A percentile compares a stretch with the other conserved stretches of the same genome.
Conservation (phyloP, 2,113 vertebrate species). For the Colossoma macropomum region DNA sequence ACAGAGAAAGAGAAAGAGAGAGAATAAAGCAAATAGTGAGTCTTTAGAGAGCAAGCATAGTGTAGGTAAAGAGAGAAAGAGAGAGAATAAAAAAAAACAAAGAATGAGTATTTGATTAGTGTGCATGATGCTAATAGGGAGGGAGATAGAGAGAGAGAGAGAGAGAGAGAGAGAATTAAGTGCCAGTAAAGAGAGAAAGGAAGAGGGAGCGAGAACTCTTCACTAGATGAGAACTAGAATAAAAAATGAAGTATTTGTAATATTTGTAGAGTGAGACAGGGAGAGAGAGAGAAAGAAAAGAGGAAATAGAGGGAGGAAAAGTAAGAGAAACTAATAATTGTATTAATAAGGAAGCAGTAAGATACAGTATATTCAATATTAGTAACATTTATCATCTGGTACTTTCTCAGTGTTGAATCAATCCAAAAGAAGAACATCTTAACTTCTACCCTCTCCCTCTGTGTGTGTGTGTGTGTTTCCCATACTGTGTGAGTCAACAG, state of each 20-base stretch:
- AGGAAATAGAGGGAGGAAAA: background rate
- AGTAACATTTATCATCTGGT: no score
- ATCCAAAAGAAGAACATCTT: no score
- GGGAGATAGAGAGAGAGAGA: background rate
- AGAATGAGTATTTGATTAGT: no score
- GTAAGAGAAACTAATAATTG: background rate
- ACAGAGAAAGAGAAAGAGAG: no score
- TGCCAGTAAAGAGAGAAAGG: background rate
- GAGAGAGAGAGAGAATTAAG: background rate
- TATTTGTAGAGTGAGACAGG: background rate
- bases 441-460: constrained; percentile 34
- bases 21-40: no score
- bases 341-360: no score
- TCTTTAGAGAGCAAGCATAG: background rate
- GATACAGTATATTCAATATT: no score
- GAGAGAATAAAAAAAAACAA: background rate
- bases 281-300: no score
- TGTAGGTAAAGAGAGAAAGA: no score
- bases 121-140: background rate
- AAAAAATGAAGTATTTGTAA: background rate
- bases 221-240: background rate
- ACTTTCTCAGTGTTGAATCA: no score
- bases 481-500: constrained; percentile 73
- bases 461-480: constrained; percentile 52
- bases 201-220: background rate